Evolutionary conservation across 2,888 invertebrate species (phyloP), one percentile per base, ranked within the genome.

Genomic region (Tenthredo notha): DNA sequence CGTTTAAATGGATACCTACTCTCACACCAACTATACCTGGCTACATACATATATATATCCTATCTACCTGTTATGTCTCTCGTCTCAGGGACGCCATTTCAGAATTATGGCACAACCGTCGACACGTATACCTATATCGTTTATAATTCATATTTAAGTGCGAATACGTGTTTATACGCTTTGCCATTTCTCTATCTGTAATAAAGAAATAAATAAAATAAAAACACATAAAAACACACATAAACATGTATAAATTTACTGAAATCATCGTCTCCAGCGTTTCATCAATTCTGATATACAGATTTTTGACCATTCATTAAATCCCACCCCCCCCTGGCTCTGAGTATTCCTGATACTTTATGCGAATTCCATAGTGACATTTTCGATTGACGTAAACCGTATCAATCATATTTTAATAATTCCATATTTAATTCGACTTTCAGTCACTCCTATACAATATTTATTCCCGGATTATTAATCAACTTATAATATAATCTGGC

Each of bases 1-100:
- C 91, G 92, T 92, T 92, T 91, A 90, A 92, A 91, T 90, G 92
- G 92, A 92, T 92, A 92, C 61, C 21, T 47, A 50, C 25, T 67
- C 10, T 84, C 72, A 15, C 29, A 1, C 3, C 61, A 54, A 7
- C 54, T 54, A n/a, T 12, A 47, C 1, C 1, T 18, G 25, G 21
- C 9, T 25, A 25, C 12, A 61, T 25, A 25, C 1, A 9, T 25
- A 61, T 9, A 2, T 1, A n/a, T 6, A n/a, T 33, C 10, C 3
- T 47, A 47, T 50, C 18, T 54, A 54, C 54, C 54, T 54, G 54
- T 54, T 54, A 54, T 54, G 54, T n/a, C 54, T 54, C 54, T n/a
- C 18, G 54, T 54, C 54, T 54, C 54, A 54, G 54, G 54, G 54
- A 54, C 54, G 54, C 54, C n/a, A 1, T 54, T 54, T 54, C 18